Conservation (phyloP, 2,797 vertebrate species). For the Microcaecilia unicolor region DNA sequence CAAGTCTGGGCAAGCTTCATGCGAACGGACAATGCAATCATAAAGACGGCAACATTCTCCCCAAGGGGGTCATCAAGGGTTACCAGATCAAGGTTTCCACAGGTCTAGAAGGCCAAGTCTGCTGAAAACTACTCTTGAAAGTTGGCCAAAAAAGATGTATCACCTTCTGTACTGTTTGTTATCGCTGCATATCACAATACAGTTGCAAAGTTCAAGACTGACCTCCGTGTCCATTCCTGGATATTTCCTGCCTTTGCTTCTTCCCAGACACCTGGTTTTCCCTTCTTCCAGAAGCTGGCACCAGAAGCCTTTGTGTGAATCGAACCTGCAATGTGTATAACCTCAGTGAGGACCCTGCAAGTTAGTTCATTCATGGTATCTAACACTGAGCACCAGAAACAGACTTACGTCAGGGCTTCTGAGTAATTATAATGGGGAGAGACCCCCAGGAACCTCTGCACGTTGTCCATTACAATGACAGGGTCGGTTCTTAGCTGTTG, state of each 20-base stretch:
- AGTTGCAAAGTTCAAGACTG: slow-evolving; percentile 16
- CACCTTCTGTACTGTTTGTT: too few relatives aligned
- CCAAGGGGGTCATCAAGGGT: too few relatives aligned
- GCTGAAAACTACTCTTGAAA: too few relatives aligned
- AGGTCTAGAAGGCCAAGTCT: too few relatives aligned
- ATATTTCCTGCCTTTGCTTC: slow-evolving; percentile 91
- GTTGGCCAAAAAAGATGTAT: too few relatives aligned
- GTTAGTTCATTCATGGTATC: too few relatives aligned
- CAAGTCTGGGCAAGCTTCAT: too few relatives aligned
- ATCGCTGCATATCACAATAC: neutral
- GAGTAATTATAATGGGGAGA: slow-evolving; percentile 92
- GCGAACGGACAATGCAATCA: too few relatives aligned
- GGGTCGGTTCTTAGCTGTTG: slow-evolving; percentile 87
- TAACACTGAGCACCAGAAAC: too few relatives aligned
- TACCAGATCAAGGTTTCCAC: too few relatives aligned
- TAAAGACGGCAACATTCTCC: too few relatives aligned
- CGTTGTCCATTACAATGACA: slow-evolving; percentile 85
- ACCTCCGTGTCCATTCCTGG: slow-evolving; percentile 81
- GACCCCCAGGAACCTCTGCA: slow-evolving; percentile 91
- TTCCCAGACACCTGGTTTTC: slow-evolving; percentile 85
- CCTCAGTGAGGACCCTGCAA: too few relatives aligned
- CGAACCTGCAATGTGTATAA: slow-evolving; percentile 62
- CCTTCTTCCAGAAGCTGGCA: slow-evolving; percentile 84
- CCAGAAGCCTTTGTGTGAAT: slow-evolving; percentile 92
- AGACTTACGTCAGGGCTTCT: slow-evolving; percentile 85